Percentiles rank a stretch among this genome's conserved stretches.
phyloP scores from a whole-genome alignment of 2,797 vertebrate genomes.

The Alauda arvensis region DNA sequence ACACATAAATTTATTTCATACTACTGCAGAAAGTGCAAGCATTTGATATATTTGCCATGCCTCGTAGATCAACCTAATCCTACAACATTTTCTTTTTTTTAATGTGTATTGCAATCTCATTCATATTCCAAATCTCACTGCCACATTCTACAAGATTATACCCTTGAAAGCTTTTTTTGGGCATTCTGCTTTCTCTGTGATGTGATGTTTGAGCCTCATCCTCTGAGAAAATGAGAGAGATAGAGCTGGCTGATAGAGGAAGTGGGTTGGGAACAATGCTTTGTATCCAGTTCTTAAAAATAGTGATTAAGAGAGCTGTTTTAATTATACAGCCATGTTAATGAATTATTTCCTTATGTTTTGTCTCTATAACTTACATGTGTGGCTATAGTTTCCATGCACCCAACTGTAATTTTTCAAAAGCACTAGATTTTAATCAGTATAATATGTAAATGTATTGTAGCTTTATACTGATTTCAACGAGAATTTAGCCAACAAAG shows the following conservation, averaged over 20 bases:
- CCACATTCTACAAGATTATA: not conserved
- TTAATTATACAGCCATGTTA: constrained; percentile 33
- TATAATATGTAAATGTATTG: not conserved
- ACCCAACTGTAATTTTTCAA: not conserved
- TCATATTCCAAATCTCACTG: not conserved
- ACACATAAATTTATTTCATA: not conserved
- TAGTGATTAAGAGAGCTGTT: constrained; percentile 7
- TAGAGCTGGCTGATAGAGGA: constrained; percentile 21
- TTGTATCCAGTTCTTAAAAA: constrained; percentile 34
- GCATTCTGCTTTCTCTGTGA: not conserved
- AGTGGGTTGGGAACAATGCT: constrained; percentile 11
- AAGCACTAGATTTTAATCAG: not conserved
- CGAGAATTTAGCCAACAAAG: not conserved
- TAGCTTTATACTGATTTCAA: not conserved
- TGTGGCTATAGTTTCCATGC: not conserved
- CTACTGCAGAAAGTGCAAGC: not conserved
- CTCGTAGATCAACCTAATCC: not conserved
- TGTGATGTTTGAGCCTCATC: constrained; percentile 4
- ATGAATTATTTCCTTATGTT: constrained; percentile 60
- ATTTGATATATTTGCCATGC: not conserved
- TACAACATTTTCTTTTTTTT: not conserved
- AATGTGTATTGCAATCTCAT: not conserved
- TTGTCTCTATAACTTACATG: constrained; percentile 42
- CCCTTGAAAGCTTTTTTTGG: constrained; percentile 11
- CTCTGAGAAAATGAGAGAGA: not conserved